Percentiles rank a stretch among this genome's conserved stretches.
These are phyloP conservation scores for Orius insidiosus DNA, from an alignment of 1,140 invertebrate genomes.

Conservation along the genomic window DNA sequence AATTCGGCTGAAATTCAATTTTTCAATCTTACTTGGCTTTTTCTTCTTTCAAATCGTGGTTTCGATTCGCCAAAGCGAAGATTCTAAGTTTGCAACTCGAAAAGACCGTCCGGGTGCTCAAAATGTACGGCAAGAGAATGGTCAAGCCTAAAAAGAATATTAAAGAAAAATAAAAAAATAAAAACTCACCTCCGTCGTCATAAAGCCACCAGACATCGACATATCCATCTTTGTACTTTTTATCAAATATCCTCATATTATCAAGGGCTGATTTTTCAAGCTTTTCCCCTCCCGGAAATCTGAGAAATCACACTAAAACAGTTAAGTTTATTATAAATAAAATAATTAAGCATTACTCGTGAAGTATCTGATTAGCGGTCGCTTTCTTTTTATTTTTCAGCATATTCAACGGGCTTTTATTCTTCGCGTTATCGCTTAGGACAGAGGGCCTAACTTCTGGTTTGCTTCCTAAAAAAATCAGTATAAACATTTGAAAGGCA, in stretches of 20 bases:
- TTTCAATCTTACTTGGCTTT: slow-evolving; percentile 57
- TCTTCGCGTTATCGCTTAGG: background rate
- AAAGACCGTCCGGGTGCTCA: slow-evolving; percentile 71
- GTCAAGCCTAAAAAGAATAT: slow-evolving; percentile 46
- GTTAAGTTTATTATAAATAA: background rate
- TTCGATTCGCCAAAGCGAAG: slow-evolving; percentile 74
- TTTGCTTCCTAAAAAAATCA: background rate
- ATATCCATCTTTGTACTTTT: slow-evolving; percentile 30
- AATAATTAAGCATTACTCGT: background rate
- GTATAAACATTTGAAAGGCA: too few species aligned
- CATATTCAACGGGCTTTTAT: background rate
- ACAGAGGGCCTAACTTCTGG: background rate
- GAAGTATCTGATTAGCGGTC: background rate
- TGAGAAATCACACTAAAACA: slow-evolving; percentile 6
- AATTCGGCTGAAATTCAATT: background rate
- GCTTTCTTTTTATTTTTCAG: slow-evolving; percentile 3
- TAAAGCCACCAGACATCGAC: slow-evolving; percentile 58
- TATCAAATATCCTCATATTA: slow-evolving; percentile 20
- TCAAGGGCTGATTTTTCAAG: slow-evolving; percentile 16
- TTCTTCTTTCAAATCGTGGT: slow-evolving; percentile 68
- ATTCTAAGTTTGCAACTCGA: slow-evolving; percentile 70
- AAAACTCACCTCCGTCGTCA: slow-evolving; percentile 38
- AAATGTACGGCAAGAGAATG: slow-evolving; percentile 80
- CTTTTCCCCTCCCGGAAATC: slow-evolving; percentile 15
- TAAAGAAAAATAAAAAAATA: slow-evolving; percentile 79